phyloP scores from a whole-genome alignment of 2,797 vertebrate genomes.

The Parotocinclus haroldoi region DNA sequence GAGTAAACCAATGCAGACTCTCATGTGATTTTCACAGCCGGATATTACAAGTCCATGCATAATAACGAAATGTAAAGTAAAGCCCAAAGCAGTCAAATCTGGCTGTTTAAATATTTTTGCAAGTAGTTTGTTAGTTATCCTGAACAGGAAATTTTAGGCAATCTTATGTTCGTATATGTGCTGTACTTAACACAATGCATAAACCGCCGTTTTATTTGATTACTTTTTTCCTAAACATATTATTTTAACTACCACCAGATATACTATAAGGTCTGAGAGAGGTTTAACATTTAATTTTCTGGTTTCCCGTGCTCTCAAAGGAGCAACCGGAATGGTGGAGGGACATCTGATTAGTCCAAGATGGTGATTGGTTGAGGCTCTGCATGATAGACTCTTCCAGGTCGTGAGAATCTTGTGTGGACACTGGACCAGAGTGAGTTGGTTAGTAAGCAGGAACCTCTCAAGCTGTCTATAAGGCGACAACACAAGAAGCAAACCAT shows the following conservation, averaged over 20 bases:
- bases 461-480: conserved; percentile 1
- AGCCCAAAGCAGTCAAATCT: too few relatives aligned
- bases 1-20: too few relatives aligned
- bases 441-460: conserved; percentile 10
- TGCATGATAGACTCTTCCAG: neutral
- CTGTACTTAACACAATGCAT: too few relatives aligned
- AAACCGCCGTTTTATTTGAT: too few relatives aligned
- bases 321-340: conserved; percentile 27
- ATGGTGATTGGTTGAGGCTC: conserved; percentile 27
- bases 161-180: too few relatives aligned
- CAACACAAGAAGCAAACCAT: conserved; percentile 45
- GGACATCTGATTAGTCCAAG: conserved; percentile 29
- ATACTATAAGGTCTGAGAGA: neutral
- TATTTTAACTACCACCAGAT: neutral
- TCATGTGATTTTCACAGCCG: too few relatives aligned
- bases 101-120: too few relatives aligned
- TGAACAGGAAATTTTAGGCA: too few relatives aligned
- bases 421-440: neutral
- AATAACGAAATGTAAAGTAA: too few relatives aligned
- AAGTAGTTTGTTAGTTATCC: too few relatives aligned
- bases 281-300: conserved; percentile 21
- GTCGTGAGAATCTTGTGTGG: conserved; percentile 10
- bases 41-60: too few relatives aligned
- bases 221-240: too few relatives aligned
- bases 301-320: conserved; percentile 26